Percentiles rank a stretch among this genome's conserved stretches.
These are phyloP conservation scores for Meriones unguiculatus DNA, from an alignment of 2,113 vertebrate species.

Conservation along the genomic window DNA sequence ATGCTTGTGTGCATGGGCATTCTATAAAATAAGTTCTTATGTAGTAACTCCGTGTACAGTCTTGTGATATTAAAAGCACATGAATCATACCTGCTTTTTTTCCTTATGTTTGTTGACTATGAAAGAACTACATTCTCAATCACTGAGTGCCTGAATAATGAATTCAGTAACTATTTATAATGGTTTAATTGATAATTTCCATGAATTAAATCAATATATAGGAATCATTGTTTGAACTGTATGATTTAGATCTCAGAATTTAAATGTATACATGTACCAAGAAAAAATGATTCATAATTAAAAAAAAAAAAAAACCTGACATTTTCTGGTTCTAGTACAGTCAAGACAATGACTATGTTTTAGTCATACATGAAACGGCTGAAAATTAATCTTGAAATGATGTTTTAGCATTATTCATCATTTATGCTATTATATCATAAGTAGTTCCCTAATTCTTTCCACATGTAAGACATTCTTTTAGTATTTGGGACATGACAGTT, in stretches of 20 bases:
- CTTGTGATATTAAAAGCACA: background rate
- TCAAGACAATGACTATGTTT: background rate
- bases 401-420: background rate
- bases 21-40: background rate
- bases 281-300: background rate
- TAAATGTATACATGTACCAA: background rate
- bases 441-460: background rate
- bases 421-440: background rate
- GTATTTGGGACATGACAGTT: background rate
- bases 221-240: background rate
- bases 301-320: background rate
- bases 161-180: background rate
- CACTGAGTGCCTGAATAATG: background rate
- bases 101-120: background rate
- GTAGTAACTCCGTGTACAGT: background rate
- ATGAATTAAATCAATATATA: background rate
- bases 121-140: background rate
- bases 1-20: background rate
- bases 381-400: background rate
- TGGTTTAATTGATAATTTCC: background rate
- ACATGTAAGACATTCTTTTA: background rate
- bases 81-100: background rate
- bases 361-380: too few relatives aligned
- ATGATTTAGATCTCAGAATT: background rate
- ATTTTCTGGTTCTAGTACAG: background rate